A percentile compares a stretch with the other conserved stretches of the same genome.
Evolutionary conservation across 2,888 invertebrate species (phyloP).

Genomic region (Ptychoptera contaminata): DNA sequence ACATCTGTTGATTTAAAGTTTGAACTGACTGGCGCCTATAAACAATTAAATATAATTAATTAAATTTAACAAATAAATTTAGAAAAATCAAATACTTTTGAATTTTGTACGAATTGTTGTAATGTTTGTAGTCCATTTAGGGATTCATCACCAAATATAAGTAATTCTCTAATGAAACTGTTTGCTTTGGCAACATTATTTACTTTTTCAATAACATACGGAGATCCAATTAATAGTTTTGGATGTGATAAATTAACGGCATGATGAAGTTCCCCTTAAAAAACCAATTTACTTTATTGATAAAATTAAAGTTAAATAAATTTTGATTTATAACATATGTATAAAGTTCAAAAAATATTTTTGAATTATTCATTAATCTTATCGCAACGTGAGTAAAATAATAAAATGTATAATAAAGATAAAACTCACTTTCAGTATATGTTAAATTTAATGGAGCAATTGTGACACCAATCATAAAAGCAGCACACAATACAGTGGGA

Average conservation of each 20-base stretch:
- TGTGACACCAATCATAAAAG: constrained; percentile 36
- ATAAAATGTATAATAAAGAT: no score
- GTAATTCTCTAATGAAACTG: constrained; percentile 36
- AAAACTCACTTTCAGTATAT: constrained; percentile 36
- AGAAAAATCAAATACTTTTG: no score
- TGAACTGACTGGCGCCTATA: constrained; percentile 1
- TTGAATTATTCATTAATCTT: no score
- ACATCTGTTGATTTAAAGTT: neutral
- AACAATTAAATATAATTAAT: neutral
- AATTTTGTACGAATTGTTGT: no score
- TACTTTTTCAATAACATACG: constrained; percentile 33
- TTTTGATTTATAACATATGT: no score
- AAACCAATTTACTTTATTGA: no score
- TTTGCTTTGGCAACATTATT: constrained; percentile 36
- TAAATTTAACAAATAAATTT: no score
- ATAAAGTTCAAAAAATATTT: no score
- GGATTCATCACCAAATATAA: constrained; percentile 37
- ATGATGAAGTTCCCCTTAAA: constrained; percentile 49
- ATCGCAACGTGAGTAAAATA: no score
- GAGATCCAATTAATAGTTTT: constrained; percentile 50
- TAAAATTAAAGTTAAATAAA: neutral
- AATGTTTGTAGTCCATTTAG: constrained; percentile 3
- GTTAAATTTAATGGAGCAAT: constrained; percentile 41
- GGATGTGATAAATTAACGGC: constrained; percentile 52
- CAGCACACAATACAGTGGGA: constrained; percentile 32